These are phyloP conservation scores for Pseudococcus viburni DNA, from an alignment of 2,888 invertebrate genomes.

Conservation along the genomic window DNA sequence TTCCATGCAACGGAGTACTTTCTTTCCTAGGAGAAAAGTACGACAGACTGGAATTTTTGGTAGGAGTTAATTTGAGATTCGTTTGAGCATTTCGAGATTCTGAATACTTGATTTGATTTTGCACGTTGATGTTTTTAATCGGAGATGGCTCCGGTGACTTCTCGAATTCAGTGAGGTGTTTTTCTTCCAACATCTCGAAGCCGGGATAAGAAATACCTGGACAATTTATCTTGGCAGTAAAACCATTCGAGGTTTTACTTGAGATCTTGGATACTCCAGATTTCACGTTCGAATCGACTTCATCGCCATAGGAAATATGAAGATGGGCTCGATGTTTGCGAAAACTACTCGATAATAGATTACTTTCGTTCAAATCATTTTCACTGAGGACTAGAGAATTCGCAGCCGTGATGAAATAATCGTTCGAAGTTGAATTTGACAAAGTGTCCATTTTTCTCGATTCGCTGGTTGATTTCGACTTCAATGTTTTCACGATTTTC, in stretches of 20 bases:
- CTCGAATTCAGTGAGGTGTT: background rate
- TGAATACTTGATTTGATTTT: background rate
- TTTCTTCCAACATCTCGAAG: background rate
- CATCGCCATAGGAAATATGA: background rate
- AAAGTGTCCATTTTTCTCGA: background rate
- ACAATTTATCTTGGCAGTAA: background rate
- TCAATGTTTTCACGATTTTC: background rate
- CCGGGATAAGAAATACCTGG: background rate
- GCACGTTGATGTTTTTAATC: background rate
- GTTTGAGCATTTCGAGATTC: background rate
- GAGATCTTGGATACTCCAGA: background rate
- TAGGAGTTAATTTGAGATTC: background rate
- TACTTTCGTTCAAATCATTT: slow-evolving; percentile 17
- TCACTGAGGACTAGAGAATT: background rate
- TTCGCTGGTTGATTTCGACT: background rate
- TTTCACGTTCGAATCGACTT: background rate
- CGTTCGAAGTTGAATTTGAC: background rate
- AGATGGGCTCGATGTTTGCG: background rate
- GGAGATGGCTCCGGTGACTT: background rate
- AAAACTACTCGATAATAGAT: background rate
- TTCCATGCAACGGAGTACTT: background rate
- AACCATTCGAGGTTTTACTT: background rate
- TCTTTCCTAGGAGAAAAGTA: background rate
- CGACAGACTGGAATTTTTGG: background rate
- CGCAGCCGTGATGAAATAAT: background rate